Conservation (phyloP, 2,888 invertebrate genomes). For the Urechis unicinctus region DNA sequence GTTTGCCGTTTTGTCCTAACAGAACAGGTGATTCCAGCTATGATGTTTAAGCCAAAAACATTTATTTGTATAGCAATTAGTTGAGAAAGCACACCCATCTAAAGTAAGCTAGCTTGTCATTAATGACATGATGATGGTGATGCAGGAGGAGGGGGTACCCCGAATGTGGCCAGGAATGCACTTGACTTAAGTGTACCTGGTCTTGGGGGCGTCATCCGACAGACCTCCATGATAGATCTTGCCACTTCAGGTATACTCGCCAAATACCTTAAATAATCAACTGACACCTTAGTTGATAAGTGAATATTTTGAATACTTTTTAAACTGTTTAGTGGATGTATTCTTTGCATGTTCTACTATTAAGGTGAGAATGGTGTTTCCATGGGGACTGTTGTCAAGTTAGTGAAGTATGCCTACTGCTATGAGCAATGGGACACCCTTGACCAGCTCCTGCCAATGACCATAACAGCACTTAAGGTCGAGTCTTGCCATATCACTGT, state of each 20-base stretch:
- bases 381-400: constrained; percentile 37
- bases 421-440: constrained; percentile 49
- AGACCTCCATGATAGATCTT: neutral
- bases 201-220: neutral
- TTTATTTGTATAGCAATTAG: no score
- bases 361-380: constrained; percentile 45
- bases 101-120: no score
- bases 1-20: no score
- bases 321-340: neutral
- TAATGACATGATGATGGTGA: no score
- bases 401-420: constrained; percentile 46
- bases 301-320: no score
- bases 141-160: no score
- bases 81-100: no score
- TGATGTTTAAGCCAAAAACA: no score
- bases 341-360: neutral
- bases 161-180: no score
- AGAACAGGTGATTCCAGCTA: no score
- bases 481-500: neutral
- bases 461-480: constrained; percentile 16
- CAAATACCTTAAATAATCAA: no score
- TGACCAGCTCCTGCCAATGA: constrained; percentile 23
- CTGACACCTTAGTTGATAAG: no score
- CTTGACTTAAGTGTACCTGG: neutral
- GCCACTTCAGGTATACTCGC: neutral